These are phyloP conservation scores for Gymnarchus niloticus DNA, from an alignment of 2,113 vertebrate genomes.

Conservation along the genomic window DNA sequence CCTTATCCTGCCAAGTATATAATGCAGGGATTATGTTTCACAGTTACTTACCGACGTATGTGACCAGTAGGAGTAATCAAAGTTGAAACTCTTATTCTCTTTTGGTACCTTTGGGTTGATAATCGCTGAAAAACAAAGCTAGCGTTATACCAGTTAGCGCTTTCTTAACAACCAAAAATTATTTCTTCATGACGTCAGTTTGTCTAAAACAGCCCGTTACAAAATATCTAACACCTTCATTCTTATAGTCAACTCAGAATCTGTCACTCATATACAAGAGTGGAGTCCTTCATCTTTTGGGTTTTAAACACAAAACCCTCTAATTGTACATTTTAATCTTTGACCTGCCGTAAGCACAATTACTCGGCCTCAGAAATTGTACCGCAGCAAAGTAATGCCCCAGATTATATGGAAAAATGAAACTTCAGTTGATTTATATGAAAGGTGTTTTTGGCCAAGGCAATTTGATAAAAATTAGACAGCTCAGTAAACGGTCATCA, in stretches of 20 bases:
- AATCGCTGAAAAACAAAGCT: constrained; percentile 69
- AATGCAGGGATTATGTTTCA: not conserved
- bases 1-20: not conserved
- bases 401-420: no score
- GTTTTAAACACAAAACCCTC: not conserved
- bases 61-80: constrained; percentile 98
- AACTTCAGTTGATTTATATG: no score
- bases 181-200: not conserved
- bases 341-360: not conserved
- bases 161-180: not conserved
- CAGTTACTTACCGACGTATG: constrained; percentile 83
- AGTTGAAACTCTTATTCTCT: constrained; percentile 98
- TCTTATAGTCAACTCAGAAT: not conserved
- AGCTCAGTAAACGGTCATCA: no score
- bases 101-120: constrained; percentile 95
- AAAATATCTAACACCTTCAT: not conserved
- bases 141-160: not conserved
- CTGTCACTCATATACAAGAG: not conserved
- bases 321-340: not conserved
- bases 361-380: not conserved
- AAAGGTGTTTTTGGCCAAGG: no score
- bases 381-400: no score
- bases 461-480: no score
- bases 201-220: not conserved
- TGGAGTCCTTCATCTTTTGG: not conserved